phyloP scores from a whole-genome alignment of 2,113 vertebrate species.

The Toxostoma redivivum region DNA sequence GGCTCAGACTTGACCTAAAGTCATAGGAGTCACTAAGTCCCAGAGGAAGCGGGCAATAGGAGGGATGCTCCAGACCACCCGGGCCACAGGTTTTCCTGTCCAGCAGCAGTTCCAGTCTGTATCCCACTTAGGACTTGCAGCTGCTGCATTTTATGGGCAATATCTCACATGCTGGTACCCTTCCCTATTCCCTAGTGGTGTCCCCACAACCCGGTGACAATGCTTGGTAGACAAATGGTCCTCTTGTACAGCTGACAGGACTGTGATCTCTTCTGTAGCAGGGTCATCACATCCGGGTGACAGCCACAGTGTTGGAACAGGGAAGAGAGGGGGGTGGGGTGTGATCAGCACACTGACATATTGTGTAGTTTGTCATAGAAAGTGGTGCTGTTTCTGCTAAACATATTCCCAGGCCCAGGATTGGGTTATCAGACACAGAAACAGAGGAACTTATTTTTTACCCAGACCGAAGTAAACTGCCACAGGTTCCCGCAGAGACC shows the following conservation, averaged over 20 bases:
- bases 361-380: not conserved
- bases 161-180: rapidly evolving
- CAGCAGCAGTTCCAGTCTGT: not conserved
- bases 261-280: rapidly evolving
- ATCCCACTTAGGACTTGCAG: not conserved
- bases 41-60: not conserved
- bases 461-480: not conserved
- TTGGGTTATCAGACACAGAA: not conserved
- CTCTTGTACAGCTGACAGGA: not conserved
- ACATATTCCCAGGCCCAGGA: not conserved
- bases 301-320: not conserved
- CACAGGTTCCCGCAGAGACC: not conserved
- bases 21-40: not conserved
- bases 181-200: not conserved
- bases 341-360: rapidly evolving
- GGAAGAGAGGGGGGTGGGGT: not conserved
- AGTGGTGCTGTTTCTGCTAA: not conserved
- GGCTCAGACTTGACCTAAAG: not conserved
- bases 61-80: not conserved
- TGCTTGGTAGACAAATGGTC: not conserved
- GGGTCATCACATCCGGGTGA: not conserved
- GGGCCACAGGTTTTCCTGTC: rapidly evolving
- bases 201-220: not conserved
- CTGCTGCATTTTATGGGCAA: not conserved
- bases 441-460: not conserved